Percentiles rank a stretch among this genome's conserved stretches.
These are phyloP conservation scores for Synaphobranchus kaupii DNA, from an alignment of 2,797 vertebrate genomes.

Conservation along the genomic window DNA sequence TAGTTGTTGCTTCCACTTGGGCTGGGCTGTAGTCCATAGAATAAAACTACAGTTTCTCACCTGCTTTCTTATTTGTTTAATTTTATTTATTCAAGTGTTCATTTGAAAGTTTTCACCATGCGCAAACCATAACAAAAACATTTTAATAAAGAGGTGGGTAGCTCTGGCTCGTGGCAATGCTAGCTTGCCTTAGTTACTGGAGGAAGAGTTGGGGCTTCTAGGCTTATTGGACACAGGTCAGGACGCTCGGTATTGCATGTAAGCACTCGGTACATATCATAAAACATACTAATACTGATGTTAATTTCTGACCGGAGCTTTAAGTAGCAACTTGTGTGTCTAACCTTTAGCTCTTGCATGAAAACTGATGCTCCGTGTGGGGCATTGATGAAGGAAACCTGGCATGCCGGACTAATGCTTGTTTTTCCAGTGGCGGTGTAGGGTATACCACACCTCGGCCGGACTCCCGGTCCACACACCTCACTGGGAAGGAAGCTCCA, in stretches of 20 bases:
- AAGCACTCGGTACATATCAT: neutral
- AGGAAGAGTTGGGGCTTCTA: neutral
- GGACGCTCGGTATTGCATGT: neutral
- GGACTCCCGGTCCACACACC: conserved; percentile 48
- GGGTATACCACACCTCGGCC: conserved; percentile 52
- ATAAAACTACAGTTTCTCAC: neutral
- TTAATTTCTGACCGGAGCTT: conserved; percentile 44
- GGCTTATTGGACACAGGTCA: neutral
- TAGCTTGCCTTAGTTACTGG: neutral
- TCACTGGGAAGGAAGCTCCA: conserved; percentile 50
- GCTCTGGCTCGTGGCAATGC: neutral
- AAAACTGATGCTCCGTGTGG: conserved; percentile 63
- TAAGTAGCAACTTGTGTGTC: conserved; percentile 67
- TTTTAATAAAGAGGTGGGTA: neutral
- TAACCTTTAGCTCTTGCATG: conserved; percentile 71
- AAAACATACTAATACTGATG: neutral
- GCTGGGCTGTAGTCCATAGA: neutral
- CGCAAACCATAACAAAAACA: neutral
- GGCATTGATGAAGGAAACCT: conserved; percentile 65
- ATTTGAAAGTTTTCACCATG: neutral
- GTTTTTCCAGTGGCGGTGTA: conserved; percentile 58
- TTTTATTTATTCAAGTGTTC: neutral
- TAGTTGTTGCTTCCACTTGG: neutral
- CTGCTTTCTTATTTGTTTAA: neutral
- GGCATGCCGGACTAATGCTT: conserved; percentile 42